These are phyloP conservation scores for Aspidiotus destructor DNA, from an alignment of 2,888 invertebrate species.

Conservation along the genomic window DNA sequence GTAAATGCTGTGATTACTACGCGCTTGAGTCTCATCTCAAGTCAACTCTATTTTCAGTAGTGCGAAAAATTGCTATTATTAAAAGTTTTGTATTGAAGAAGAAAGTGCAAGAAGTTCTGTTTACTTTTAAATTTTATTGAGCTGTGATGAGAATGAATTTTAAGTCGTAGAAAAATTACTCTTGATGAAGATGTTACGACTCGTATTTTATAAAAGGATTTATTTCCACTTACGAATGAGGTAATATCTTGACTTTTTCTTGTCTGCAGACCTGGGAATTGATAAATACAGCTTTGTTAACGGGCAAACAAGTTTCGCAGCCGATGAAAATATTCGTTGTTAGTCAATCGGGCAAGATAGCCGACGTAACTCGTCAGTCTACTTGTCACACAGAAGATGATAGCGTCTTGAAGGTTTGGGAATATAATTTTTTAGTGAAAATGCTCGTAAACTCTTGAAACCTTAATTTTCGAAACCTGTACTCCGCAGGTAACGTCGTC, in stretches of 20 bases:
- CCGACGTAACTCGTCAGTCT: conserved; percentile 88
- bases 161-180: too few species aligned
- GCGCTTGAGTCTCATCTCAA: too few species aligned
- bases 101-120: too few species aligned
- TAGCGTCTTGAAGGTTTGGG: conserved; percentile 83
- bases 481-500: conserved; percentile 76
- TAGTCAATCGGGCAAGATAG: conserved; percentile 84
- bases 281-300: conserved; percentile 88
- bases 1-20: background rate
- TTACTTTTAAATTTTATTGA: too few species aligned
- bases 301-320: conserved; percentile 85
- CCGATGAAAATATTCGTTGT: conserved; percentile 93
- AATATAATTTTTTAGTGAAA: background rate
- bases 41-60: too few species aligned
- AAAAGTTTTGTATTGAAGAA: too few species aligned
- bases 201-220: too few species aligned
- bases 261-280: conserved; percentile 79
- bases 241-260: background rate
- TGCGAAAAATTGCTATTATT: too few species aligned
- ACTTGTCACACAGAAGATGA: conserved; percentile 92
- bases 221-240: too few species aligned
- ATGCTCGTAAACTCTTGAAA: background rate
- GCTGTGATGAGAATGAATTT: too few species aligned
- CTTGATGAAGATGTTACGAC: too few species aligned
- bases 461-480: too few species aligned